Evolutionary conservation across 2,888 invertebrate species (phyloP).

Genomic region (Baronia brevicornis): DNA sequence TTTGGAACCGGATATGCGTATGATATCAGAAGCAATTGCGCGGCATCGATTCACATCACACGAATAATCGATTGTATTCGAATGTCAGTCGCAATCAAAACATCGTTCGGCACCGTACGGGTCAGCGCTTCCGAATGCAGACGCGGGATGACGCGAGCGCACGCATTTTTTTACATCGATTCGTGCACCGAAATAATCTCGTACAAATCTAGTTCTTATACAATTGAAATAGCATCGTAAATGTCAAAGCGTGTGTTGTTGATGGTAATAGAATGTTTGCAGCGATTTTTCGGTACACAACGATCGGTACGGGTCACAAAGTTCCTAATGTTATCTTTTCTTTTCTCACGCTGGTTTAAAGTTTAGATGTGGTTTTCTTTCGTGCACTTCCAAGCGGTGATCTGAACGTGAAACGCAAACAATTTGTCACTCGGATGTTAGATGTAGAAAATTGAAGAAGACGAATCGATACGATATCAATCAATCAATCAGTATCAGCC

Average conservation of each 20-base stretch:
- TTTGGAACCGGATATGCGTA: conserved; percentile 34
- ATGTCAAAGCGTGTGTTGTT: background rate
- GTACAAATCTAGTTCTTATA: conserved; percentile 1
- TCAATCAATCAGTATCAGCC: conserved; percentile 1
- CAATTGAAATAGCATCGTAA: background rate
- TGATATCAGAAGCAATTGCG: conserved; percentile 26
- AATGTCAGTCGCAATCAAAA: conserved; percentile 72
- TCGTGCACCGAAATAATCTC: conserved; percentile 17
- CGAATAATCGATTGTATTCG: conserved; percentile 67
- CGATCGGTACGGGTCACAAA: conserved; percentile 48
- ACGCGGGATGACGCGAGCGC: conserved; percentile 57
- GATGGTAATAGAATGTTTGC: conserved; percentile 21
- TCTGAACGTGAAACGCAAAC: conserved; percentile 44
- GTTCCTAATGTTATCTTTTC: conserved; percentile 49
- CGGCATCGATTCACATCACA: conserved; percentile 59
- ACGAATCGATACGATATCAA: too few relatives aligned
- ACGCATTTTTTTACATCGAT: conserved; percentile 38
- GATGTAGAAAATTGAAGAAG: background rate
- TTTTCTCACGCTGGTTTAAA: conserved; percentile 63
- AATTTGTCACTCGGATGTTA: conserved; percentile 40
- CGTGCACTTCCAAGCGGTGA: conserved; percentile 44
- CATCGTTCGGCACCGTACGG: conserved; percentile 49
- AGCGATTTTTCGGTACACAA: conserved; percentile 39
- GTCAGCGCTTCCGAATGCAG: conserved; percentile 69
- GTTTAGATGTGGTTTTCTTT: conserved; percentile 40